Percentiles rank a stretch among this genome's conserved stretches.
Conservation (phyloP, 2,113 vertebrate species). For the Oreochromis spilurus region DNA sequence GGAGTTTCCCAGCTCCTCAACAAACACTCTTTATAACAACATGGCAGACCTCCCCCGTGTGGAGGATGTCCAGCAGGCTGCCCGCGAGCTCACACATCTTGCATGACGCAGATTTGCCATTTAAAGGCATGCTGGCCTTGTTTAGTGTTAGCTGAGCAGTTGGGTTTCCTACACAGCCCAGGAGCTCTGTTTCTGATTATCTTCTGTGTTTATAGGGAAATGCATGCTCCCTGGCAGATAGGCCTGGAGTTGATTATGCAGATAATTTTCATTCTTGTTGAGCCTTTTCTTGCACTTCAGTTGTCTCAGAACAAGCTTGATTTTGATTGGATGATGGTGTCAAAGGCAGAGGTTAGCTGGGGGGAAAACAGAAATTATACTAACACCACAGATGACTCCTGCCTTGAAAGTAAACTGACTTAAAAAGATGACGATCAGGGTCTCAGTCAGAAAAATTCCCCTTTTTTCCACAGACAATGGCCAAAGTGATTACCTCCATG, state of each 20-base stretch:
- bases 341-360: not conserved
- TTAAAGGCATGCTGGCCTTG: constrained; percentile 52
- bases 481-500: constrained; percentile 96
- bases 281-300: constrained; percentile 20
- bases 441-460: not conserved
- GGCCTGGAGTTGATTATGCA: constrained; percentile 56
- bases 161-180: constrained; percentile 44
- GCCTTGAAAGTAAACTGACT: not conserved
- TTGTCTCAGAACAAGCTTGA: constrained; percentile 38
- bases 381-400: not conserved
- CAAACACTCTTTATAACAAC: constrained; percentile 56
- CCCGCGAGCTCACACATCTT: constrained; percentile 39
- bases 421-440: not conserved
- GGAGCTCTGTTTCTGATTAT: constrained; percentile 71
- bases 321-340: not conserved
- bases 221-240: constrained; percentile 42
- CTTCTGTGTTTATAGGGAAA: constrained; percentile 43
- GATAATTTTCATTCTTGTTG: constrained; percentile 20
- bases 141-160: constrained; percentile 47
- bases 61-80: constrained; percentile 59
- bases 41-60: constrained; percentile 39
- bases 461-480: constrained; percentile 85
- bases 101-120: constrained; percentile 55
- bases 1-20: constrained; percentile 43
- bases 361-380: not conserved